Base-by-base conservation (phyloP, 2,888 invertebrate species). In the Microctonus hyperodae region DNA sequence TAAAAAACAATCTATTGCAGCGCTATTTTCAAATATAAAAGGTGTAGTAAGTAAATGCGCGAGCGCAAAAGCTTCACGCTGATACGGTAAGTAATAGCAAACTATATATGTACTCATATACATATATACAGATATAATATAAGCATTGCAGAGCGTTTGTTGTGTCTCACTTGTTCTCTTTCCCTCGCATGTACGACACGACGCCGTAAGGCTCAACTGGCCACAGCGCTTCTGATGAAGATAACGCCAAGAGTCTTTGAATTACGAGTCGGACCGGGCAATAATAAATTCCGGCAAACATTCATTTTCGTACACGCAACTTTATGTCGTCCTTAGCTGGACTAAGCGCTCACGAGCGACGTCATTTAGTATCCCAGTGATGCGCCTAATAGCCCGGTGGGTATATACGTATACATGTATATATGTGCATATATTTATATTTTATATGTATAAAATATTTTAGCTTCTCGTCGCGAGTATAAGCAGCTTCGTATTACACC, bases 291-390 rank as follows among this genome's bases (percentile, higher is more conserved):
- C 81, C 79, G 75, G 77, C 79, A 79, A 83, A 82, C 83, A 83
- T 83, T 83, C 81, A 82, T 83, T 83, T 83, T 83, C 82, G 82
- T 83, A 80, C 79, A 82, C 80, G 81, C 82, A 82, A 83, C 79
- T 83, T 83, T 82, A 83, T 82, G 81, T 77, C 83, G 78, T 81
- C 79, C 82, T 82, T 81, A 81, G 79, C 76, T 70, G 75, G 76
- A 79, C 80, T 81, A 81, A 82, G 82, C 80, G 78, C 77, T 76
- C 77, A 77, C 77, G 74, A 66, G 80, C 78, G 78, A 78, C 80
- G 82, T 82, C 83, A 81, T 83, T 83, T 83, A 82, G 79, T 80
- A 81, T 80, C 77, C 76, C 76, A 75, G 76, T 78, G 81, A 82
- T 81, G 81, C 73, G 72, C 78, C 81, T 83, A 83, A 83, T 83